Base-by-base conservation (phyloP, 2,888 invertebrate species). In the Rugalucina vietnamica region DNA sequence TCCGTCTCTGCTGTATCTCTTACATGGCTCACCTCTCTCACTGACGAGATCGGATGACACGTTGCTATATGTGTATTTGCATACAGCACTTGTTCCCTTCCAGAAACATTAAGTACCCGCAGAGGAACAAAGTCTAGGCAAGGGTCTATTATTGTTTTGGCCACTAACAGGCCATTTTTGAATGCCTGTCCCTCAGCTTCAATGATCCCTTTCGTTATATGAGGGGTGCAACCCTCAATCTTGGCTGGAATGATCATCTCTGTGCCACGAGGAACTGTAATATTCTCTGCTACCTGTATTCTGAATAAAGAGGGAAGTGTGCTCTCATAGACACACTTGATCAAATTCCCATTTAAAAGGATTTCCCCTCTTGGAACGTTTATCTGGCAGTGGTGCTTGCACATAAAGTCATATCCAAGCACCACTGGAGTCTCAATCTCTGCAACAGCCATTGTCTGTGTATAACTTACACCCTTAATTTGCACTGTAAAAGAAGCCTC, bases 81-180 rank as follows among this genome's bases (percentile, higher is more conserved):
- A 39, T 72, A 72, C 3, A 72, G 29, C 39, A 49, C 49, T 18
- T 72, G 76, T 50, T 60, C 24, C 37, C 36, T 32, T 65, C 77
- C 21, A 21, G 49, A 70, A 27, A 77, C 77, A 21, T 60, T 65
- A n/a, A 49, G 34, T 18, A 69, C 77, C 32, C 77, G n/a, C 60
- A 65, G 32, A 71, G 79, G 79, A 65, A 79, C 34, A 71, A 79
- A 71, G 24, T 49, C 37, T 32, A 27, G 27, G n/a, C 54, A 71
- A 36, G 37, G 73, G 50, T 74, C 32, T 14, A 74, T 43, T 1
- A 74, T 2, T 32, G 74, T 54, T 54, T 74, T 50, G 29, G 74
- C 74, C 14, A 74, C n/a, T 21, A 74, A 12, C 12, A 50, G 10
- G 34, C 74, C 74, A 34, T 54, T 50, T 18, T 49, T 34, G 34